A percentile compares a stretch with the other conserved stretches of the same genome.
phyloP scores from a whole-genome alignment of 1,140 invertebrate genomes.

The Brachionus asplanchnoidis region DNA sequence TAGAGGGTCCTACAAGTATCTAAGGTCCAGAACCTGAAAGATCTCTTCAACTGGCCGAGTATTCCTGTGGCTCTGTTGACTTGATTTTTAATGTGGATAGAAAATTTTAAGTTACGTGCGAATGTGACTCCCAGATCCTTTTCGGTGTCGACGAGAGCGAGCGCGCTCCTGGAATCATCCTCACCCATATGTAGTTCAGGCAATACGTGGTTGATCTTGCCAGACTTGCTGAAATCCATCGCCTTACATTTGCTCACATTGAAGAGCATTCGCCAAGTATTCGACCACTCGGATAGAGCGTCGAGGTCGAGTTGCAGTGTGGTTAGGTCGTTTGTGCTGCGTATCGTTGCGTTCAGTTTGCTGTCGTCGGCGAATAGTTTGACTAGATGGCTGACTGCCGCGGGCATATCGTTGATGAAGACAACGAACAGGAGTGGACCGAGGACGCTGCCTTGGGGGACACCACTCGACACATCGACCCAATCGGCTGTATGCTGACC shows the following conservation, averaged over 20 bases:
- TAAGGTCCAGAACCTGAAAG: not conserved
- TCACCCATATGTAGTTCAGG: not conserved
- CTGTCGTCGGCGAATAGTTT: not conserved
- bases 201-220: not conserved
- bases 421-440: not conserved
- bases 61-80: not conserved
- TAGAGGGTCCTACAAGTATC: not conserved
- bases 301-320: not conserved
- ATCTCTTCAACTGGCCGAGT: not conserved
- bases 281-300: not conserved
- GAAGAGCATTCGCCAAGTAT: not conserved
- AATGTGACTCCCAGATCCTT: not conserved
- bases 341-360: not conserved
- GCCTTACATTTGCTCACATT: not conserved
- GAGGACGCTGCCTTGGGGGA: not conserved
- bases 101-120: not conserved
- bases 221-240: not conserved
- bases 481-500: not conserved
- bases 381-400: not conserved
- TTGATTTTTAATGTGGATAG: not conserved
- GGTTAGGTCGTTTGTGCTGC: not conserved
- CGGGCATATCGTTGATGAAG: conserved; percentile 42
- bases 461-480: not conserved
- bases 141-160: not conserved
- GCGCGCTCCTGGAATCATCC: not conserved